Base-by-base conservation (phyloP, 2,797 vertebrate genomes). In the Gymnoscopelus braueri region DNA sequence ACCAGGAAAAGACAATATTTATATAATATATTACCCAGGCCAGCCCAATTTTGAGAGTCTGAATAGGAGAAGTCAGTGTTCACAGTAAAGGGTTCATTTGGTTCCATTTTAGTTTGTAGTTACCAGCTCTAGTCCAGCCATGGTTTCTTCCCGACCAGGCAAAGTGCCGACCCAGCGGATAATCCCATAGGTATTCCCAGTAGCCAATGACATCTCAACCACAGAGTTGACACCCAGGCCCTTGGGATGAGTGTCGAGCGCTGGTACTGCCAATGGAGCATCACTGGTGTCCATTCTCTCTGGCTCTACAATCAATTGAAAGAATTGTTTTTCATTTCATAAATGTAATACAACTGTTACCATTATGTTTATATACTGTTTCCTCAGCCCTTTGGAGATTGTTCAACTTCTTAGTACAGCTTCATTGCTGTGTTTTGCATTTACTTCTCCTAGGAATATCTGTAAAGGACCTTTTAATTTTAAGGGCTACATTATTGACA, bases 41-140 rank as follows among this genome's bases (percentile, higher is more conserved):
- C 32, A 35, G 32, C 32, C 32, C 29, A 4, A 32, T 19, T 32
- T 32, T 3, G 29, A 19, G 3, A 19, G 3, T 62, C 44, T 44
- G 4, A 60, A 50, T 15, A 74, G 19, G 53, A 66, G 49, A 65
- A 64, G 59, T 49, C 52, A 76, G 24, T 65, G 52, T 58, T 44
- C 15, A 60, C 11, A 59, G 23, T n/a, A 49, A 35, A 44, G 39
- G 10, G 39, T 44, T 1, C 8, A 44, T 9, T 9, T 44, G 39
- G 26, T 29, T 29, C 26, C 26, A 29, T 29, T 29, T 29, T 29
- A 29, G 23, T 0, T 54, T 24, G 12, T 49, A 63, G 5, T 83
- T 93, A 97, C 96, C 94, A 97, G 88, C 70, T 97, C 96, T 0
- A 97, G 86, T 49, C 96, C 96, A 3, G 90, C 96, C 89, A 92